Evolutionary conservation across 1,140 invertebrate species (phyloP).

Genomic region (Hirudo medicinalis): DNA sequence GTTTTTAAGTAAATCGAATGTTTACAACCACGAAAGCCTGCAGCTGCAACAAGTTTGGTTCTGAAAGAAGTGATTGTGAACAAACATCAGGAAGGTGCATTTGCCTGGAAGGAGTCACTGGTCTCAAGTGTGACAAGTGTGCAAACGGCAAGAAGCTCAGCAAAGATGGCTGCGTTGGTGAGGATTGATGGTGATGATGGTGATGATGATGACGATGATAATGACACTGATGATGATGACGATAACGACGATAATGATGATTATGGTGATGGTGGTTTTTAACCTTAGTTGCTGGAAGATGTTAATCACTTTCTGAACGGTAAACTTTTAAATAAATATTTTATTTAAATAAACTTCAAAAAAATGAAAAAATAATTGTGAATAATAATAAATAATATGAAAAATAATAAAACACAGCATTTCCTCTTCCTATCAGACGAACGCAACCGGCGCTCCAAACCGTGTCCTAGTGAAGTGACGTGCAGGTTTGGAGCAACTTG

Average conservation of each 20-base stretch:
- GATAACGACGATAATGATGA: neutral
- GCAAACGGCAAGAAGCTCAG: conserved; percentile 25
- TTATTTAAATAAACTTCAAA: neutral
- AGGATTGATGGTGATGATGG: neutral
- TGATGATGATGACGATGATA: neutral
- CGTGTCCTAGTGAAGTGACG: neutral
- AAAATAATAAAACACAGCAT: no score
- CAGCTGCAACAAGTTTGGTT: conserved; percentile 61
- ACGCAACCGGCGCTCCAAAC: neutral
- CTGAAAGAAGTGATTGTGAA: conserved; percentile 65
- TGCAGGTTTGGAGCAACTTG: conserved; percentile 59
- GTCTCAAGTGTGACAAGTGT: conserved; percentile 70
- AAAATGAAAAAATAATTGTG: neutral
- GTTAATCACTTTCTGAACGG: no score
- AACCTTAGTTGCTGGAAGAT: no score
- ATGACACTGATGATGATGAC: neutral
- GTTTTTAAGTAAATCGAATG: neutral
- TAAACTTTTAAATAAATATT: neutral
- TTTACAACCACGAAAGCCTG: conserved; percentile 46
- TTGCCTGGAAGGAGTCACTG: conserved; percentile 59
- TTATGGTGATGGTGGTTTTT: neutral
- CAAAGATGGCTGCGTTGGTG: conserved; percentile 9
- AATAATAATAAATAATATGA: neutral
- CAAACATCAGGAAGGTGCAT: conserved; percentile 64
- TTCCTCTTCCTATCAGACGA: neutral